phyloP scores from a whole-genome alignment of 2,797 vertebrate species.

The Mycteria americana region DNA sequence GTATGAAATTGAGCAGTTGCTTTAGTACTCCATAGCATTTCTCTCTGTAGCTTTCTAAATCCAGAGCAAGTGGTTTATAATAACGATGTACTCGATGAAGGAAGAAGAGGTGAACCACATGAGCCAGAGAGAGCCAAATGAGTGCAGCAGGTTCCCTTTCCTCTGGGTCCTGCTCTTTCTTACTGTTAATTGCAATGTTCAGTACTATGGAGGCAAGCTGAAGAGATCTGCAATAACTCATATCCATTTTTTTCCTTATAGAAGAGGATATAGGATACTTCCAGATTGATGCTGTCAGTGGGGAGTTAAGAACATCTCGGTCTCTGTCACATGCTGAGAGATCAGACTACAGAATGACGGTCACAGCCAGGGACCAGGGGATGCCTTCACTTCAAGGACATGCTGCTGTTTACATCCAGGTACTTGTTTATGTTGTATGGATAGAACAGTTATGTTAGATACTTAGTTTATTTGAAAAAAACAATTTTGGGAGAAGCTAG shows the following conservation, averaged over 20 bases:
- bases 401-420: constrained; percentile 83
- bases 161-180: not conserved
- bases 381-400: constrained; percentile 75
- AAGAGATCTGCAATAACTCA: not conserved
- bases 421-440: constrained; percentile 6
- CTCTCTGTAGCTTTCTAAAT: not conserved
- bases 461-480: not conserved
- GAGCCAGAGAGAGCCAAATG: not conserved
- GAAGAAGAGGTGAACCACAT: not conserved
- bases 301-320: constrained; percentile 82
- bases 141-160: not conserved
- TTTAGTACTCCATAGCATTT: not conserved
- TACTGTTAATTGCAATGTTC: not conserved
- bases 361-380: constrained; percentile 84
- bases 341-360: constrained; percentile 76
- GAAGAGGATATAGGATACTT: constrained; percentile 76
- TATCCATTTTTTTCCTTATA: not conserved
- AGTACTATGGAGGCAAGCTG: not conserved
- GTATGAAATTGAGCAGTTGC: not conserved
- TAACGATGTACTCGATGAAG: not conserved
- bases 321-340: constrained; percentile 70
- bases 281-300: constrained; percentile 83
- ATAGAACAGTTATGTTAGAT: not conserved
- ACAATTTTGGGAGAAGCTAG: not conserved
- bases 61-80: not conserved